A percentile compares a stretch with the other conserved stretches of the same genome.
phyloP scores from a whole-genome alignment of 2,113 vertebrate genomes.

The Pseudorectes ferrugineus region DNA sequence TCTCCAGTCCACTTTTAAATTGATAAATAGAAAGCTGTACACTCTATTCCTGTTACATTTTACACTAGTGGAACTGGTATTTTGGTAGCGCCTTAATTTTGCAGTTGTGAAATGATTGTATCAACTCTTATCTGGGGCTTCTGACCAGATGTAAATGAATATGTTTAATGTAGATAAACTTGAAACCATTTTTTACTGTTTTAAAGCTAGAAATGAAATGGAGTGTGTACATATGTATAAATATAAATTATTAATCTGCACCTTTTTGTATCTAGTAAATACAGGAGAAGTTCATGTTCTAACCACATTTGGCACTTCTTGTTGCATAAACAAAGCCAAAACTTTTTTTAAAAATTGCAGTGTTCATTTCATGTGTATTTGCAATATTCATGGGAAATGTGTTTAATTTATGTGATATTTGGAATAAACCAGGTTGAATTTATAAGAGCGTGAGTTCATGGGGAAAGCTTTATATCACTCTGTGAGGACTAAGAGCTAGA shows the following conservation, averaged over 20 bases:
- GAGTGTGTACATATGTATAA: conserved; percentile 62
- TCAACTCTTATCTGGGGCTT: conserved; percentile 65
- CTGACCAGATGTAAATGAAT: conserved; percentile 64
- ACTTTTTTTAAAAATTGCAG: conserved; percentile 62
- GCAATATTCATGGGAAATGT: conserved; percentile 64
- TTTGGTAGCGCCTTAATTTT: conserved; percentile 69
- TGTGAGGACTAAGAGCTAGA: background rate
- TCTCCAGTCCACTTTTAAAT: conserved; percentile 54
- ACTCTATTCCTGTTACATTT: conserved; percentile 44
- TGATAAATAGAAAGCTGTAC: conserved; percentile 50
- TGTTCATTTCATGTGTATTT: conserved; percentile 69
- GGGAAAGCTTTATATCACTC: background rate
- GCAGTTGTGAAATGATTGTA: conserved; percentile 70
- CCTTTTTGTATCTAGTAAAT: conserved; percentile 67
- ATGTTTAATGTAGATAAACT: conserved; percentile 67
- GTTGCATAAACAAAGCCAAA: conserved; percentile 64
- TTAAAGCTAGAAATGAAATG: conserved; percentile 55
- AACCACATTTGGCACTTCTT: conserved; percentile 63
- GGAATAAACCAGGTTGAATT: conserved; percentile 66
- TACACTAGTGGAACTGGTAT: conserved; percentile 54
- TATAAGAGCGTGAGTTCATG: background rate
- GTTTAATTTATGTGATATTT: conserved; percentile 71
- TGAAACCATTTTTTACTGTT: conserved; percentile 69
- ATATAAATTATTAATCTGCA: conserved; percentile 63
- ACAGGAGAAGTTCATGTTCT: conserved; percentile 60